phyloP scores from a whole-genome alignment of 1,140 invertebrate species.

The Caenorhabditis latens region DNA sequence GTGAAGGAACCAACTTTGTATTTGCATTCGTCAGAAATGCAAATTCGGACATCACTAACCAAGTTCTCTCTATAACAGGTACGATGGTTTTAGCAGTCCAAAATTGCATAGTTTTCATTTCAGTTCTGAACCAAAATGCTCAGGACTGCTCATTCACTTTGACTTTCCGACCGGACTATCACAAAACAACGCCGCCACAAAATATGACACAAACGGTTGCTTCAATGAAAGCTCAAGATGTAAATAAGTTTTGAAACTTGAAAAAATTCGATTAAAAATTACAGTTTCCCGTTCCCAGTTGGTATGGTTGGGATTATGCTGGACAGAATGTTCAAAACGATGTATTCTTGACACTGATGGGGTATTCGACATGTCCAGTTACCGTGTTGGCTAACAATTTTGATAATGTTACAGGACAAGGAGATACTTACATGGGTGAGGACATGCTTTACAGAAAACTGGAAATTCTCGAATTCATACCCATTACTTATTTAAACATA shows the following conservation, averaged over 20 bases:
- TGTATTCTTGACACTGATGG: conserved; percentile 21
- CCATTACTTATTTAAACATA: too few species aligned
- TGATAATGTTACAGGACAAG: conserved; percentile 42
- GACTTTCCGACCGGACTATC: conserved; percentile 29
- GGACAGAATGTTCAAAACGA: neutral
- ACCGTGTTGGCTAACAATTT: conserved; percentile 51
- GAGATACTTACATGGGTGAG: conserved; percentile 56
- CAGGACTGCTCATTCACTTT: conserved; percentile 14
- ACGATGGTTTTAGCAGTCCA: neutral
- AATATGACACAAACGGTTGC: conserved; percentile 1
- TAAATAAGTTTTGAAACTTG: neutral
- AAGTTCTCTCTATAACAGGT: conserved; percentile 24
- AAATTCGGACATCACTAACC: conserved; percentile 17
- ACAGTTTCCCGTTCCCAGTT: conserved; percentile 15
- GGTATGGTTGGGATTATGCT: conserved; percentile 48
- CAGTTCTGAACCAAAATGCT: conserved; percentile 32
- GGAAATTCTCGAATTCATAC: neutral
- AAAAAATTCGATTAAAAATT: neutral
- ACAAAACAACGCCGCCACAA: neutral
- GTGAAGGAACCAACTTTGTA: conserved; percentile 49
- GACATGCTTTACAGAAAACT: neutral
- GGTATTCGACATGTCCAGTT: conserved; percentile 52
- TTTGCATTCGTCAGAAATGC: conserved; percentile 36
- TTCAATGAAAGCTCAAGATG: neutral
- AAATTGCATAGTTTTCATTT: neutral